Evolutionary conservation across 2,113 vertebrate genomes (phyloP), one percentile per base, ranked within the genome.

Genomic region (Melierax canorus): DNA sequence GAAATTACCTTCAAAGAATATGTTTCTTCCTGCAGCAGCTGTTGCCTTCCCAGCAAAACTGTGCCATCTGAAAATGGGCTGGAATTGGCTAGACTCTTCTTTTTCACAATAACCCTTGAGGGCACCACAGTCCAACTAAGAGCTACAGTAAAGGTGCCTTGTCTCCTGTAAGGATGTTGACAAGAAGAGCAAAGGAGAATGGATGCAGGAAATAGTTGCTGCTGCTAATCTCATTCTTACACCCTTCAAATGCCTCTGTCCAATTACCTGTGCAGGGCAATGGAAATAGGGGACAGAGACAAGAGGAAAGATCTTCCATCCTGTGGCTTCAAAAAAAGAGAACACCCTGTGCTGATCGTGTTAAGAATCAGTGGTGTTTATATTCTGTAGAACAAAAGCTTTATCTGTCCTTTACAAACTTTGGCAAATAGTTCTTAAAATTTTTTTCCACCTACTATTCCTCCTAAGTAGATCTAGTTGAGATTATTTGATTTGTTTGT

Each of bases 181-280:
- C 34, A 59, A 88, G 62, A 69, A 76, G 63, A 91, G 80, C 90
- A 87, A 91, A 94, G 91, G 92, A 93, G 78, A 92, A 83, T 15
- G 43, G 45, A 64, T 69, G 53, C 82, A 83, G 82, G 95, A 93
- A 90, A 56, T 62, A 48, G 13, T 60, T 86, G 72, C 58, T 92
- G 39, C 43, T 84, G 68, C 60, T 84, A 14, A 84, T 91, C 64
- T 92, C 19, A 26, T 94, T 72, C 45, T 79, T 66, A n/a, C 21
- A 80, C 71, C 50, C 53, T 92, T 92, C 59, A 76, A 27, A 56
- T 95, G 75, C 83, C 67, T 92, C 36, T 88, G 16, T 41, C 30
- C 11, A 27, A 7, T 79, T 92, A 32, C 76, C 50, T 91, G 32
- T 91, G 45, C 27, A 46, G 69, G n/a, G 50, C 46, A 81, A 20